Evolutionary conservation across 1,140 invertebrate species (phyloP).

Genomic region (Hermetia illucens): DNA sequence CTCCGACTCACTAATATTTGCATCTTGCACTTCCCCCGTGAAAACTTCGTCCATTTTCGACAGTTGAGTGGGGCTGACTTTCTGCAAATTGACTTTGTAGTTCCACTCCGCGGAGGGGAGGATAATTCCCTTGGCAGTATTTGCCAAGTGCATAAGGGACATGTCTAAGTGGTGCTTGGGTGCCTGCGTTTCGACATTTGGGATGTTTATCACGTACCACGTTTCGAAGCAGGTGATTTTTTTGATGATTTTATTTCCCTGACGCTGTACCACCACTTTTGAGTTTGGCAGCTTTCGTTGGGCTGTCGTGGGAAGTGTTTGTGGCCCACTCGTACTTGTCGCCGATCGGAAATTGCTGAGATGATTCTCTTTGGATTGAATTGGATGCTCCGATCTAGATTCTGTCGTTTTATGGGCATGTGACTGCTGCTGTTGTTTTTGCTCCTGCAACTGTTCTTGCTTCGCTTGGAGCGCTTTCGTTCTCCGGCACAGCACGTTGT

Average conservation of each 20-base stretch:
- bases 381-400: background rate
- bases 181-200: conserved; percentile 6
- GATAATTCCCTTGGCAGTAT: conserved; percentile 14
- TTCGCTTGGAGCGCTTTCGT: conserved; percentile 8
- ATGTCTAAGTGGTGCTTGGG: conserved; percentile 17
- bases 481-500: conserved; percentile 22
- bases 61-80: conserved; percentile 15
- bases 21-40: conserved; percentile 22
- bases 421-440: conserved; percentile 1
- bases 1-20: conserved; percentile 22
- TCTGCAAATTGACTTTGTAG: conserved; percentile 25
- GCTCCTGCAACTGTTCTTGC: background rate
- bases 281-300: conserved; percentile 17
- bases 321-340: background rate
- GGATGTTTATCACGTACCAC: conserved; percentile 26
- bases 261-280: conserved; percentile 20
- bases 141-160: conserved; percentile 22
- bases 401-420: background rate
- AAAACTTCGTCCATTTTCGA: conserved; percentile 17
- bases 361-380: background rate
- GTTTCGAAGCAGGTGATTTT: conserved; percentile 30
- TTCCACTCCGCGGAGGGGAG: conserved; percentile 20
- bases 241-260: conserved; percentile 27
- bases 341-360: background rate
- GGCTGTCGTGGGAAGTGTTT: background rate